Evolutionary conservation across 2,113 vertebrate genomes (phyloP), one percentile per base, ranked within the genome.

Genomic region (Phalacrocorax aristotelis): DNA sequence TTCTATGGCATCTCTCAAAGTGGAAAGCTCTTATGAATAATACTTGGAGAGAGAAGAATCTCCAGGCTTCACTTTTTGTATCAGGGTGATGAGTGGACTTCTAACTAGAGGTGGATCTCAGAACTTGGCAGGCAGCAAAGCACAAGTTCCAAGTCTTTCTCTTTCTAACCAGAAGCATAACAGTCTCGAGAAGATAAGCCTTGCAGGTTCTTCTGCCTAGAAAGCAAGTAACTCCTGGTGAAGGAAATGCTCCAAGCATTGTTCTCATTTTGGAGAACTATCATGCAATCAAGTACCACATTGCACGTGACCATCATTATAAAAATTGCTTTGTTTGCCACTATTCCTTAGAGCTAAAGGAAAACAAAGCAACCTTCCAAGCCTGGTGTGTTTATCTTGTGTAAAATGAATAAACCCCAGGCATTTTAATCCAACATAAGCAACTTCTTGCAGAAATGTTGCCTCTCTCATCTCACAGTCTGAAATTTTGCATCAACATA

Each of bases 221-320:
- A 13, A 22, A 6, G 32, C 62, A 72, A 70, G 26, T 48, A 79
- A 79, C 42, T 89, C 8, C 51, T 9, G 2, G 15, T 34, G 62
- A 80, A 60, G 8, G 10, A 91, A 77, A 32, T 5, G 15, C 30
- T 61, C 36, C 54, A 52, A 52, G 32, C 9, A 42, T 5, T 32
- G 36, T n/a, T 51, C 30, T 79, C 30, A 22, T 12, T 40, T 46
- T 29, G 23, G 29, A 55, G 79, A 91, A 32, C n/a, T 42, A 83
- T 23, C 14, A 15, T 11, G 55, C 32, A 78, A 48, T 48, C 18
- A 40, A 87, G 38, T 60, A 71, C 10, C 36, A 60, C 25, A 13
- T 0, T 29, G 40, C 16, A 52, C 2, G 2, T 51, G 52, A 70
- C 12, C 65, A 72, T n/a, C 40, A 8, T 30, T 51, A 61, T 0